Percentiles rank a stretch among this genome's conserved stretches.
Evolutionary conservation across 2,113 vertebrate genomes (phyloP).

Genomic region (Myrmecobius fasciatus): DNA sequence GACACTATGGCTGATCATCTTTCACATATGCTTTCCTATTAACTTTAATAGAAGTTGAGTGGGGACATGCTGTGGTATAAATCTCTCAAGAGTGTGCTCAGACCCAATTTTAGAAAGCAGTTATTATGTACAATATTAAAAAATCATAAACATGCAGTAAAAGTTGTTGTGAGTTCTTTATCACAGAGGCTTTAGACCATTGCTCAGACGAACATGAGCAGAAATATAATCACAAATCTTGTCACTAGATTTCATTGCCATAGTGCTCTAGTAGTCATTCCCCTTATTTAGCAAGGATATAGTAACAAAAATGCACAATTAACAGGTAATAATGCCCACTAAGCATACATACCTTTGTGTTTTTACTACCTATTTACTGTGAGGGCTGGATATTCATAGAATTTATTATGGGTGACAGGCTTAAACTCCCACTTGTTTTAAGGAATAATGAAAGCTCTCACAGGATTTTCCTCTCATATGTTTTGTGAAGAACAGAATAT

Average conservation of each 20-base stretch:
- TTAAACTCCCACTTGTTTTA: constrained; percentile 81
- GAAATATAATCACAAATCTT: constrained; percentile 69
- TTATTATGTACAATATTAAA: constrained; percentile 13
- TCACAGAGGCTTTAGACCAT: constrained; percentile 59
- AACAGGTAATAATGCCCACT: constrained; percentile 77
- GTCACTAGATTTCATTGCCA: constrained; percentile 68
- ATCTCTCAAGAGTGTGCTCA: background rate
- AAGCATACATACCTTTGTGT: constrained; percentile 72
- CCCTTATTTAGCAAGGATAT: constrained; percentile 76
- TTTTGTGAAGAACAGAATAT: constrained; percentile 52
- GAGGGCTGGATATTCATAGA: constrained; percentile 59
- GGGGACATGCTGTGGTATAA: constrained; percentile 22
- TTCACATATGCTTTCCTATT: background rate
- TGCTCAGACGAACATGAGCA: constrained; percentile 58
- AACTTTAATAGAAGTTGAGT: background rate
- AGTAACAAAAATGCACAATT: constrained; percentile 81
- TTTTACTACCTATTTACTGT: constrained; percentile 77
- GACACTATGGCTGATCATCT: background rate
- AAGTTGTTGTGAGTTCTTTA: constrained; percentile 43
- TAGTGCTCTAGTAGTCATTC: constrained; percentile 68
- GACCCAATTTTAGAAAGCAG: constrained; percentile 9
- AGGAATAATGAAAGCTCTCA: constrained; percentile 74
- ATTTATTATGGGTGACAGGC: constrained; percentile 81
- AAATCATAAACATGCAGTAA: constrained; percentile 42
- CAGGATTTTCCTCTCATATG: constrained; percentile 53